Conservation (phyloP, 2,113 vertebrate genomes). For the Tragelaphus imberbis region DNA sequence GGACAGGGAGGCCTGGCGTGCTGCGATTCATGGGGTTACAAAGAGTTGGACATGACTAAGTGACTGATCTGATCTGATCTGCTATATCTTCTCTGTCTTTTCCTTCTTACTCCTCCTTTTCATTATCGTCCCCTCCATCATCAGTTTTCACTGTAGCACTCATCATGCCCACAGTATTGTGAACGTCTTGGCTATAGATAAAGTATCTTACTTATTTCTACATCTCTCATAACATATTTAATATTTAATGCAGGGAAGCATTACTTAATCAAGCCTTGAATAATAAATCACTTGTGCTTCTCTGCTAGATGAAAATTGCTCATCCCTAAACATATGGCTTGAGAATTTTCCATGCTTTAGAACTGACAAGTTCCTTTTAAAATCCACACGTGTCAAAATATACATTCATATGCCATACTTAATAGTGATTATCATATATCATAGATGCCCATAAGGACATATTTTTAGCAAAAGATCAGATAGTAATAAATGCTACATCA, state of each 20-base stretch:
- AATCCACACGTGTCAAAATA: not conserved
- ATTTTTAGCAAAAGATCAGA: conserved; percentile 6
- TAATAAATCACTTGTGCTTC: not conserved
- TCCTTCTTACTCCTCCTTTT: not conserved
- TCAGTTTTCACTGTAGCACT: not conserved
- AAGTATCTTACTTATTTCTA: conserved; percentile 8
- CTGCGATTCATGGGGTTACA: too few species aligned
- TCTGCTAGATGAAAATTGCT: not conserved
- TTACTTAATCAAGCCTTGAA: not conserved
- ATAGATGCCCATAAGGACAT: not conserved
- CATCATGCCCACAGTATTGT: not conserved
- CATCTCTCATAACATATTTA: not conserved
- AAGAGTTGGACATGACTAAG: too few species aligned
- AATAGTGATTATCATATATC: not conserved
- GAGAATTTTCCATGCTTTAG: not conserved
- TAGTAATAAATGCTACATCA: not conserved
- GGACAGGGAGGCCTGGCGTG: too few species aligned
- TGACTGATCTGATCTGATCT: not conserved
- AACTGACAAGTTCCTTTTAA: conserved; percentile 20
- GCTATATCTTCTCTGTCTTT: not conserved
- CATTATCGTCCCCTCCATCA: not conserved
- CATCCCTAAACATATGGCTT: not conserved
- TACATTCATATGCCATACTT: not conserved
- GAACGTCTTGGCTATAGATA: not conserved
- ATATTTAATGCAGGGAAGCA: not conserved